These are phyloP conservation scores for Prunella strophiata DNA, from an alignment of 2,797 vertebrate genomes.

Conservation along the genomic window DNA sequence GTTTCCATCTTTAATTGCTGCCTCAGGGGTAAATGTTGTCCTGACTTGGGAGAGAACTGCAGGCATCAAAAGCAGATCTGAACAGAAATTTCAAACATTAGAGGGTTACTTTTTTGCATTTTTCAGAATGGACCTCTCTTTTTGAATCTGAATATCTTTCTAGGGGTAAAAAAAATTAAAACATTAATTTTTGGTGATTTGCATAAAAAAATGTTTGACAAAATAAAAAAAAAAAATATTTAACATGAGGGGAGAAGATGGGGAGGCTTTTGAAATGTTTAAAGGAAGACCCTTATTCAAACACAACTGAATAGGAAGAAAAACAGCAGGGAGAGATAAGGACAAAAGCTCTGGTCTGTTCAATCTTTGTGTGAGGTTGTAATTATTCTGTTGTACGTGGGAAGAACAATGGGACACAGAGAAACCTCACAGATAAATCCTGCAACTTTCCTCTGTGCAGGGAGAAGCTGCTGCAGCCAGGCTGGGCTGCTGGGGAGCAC, in stretches of 20 bases:
- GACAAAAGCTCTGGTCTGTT: background rate
- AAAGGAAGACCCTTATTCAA: background rate
- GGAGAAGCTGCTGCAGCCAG: background rate
- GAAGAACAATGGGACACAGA: background rate
- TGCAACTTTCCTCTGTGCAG: background rate
- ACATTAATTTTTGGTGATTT: background rate
- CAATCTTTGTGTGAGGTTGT: background rate
- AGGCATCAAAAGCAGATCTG: background rate
- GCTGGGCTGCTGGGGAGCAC: background rate
- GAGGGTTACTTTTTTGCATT: background rate
- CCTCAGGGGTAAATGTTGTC: background rate
- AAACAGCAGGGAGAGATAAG: background rate
- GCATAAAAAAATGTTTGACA: background rate
- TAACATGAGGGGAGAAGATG: background rate
- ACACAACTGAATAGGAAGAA: background rate
- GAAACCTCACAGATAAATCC: background rate
- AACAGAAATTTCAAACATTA: background rate
- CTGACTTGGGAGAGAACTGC: background rate
- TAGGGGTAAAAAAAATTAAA: accelerated
- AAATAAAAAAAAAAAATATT: background rate
- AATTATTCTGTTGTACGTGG: background rate
- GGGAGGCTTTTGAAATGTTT: background rate
- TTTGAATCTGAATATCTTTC: background rate
- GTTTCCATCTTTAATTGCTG: background rate
- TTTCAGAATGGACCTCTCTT: background rate